Base-by-base conservation (phyloP, 1,140 invertebrate genomes). In the Papilio helenus region DNA sequence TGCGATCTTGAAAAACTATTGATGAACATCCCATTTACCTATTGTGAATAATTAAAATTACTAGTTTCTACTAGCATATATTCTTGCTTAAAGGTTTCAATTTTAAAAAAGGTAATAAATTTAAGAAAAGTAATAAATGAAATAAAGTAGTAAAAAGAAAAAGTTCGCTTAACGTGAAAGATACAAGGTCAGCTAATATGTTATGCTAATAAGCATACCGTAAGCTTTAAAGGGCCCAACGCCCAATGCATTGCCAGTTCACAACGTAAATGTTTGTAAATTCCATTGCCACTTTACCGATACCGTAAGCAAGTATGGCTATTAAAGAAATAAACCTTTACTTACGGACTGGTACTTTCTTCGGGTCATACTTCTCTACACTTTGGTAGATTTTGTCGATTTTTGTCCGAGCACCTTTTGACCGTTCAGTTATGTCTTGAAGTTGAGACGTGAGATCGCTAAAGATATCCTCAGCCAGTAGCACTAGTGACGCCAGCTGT, bases 281-380 rank as follows among this genome's bases (percentile, higher is more conserved):
- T 77, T 77, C 55, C 58, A 61, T 77, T 77, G 51, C n/a, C 76
- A 77, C 55, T 49, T 65, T 46, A 39, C 20, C 14, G 76, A 77
- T 77, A 77, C 55, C 55, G 76, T 61, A 65, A 77, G 10, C 72
- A 65, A 26, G 9, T 42, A 61, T 55, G n/a, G 14, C 14, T 65
- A 65, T 23, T 26, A 77, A 26, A 51, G 44, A 26, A 81, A 71
- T 72, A 77, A 82, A 86, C 72, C 78, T 46, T 74, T 94, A 98
- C 97, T 98, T 96, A 98, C 97, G 97, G 95, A 98, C 97, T 96
- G 97, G 95, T 85, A 97, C 97, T 92, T 96, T 96, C 95, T 97
- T 97, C 72, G 97, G 97, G 92, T 98, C 97, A 93, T 96, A 96
- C 72, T 93, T 89, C 79, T 95, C 94, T 61, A 97, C 96, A 82